Evolutionary conservation across 2,797 vertebrate genomes (phyloP), one percentile per base, ranked within the genome.

Genomic region (Heteromormyrus szaboi): DNA sequence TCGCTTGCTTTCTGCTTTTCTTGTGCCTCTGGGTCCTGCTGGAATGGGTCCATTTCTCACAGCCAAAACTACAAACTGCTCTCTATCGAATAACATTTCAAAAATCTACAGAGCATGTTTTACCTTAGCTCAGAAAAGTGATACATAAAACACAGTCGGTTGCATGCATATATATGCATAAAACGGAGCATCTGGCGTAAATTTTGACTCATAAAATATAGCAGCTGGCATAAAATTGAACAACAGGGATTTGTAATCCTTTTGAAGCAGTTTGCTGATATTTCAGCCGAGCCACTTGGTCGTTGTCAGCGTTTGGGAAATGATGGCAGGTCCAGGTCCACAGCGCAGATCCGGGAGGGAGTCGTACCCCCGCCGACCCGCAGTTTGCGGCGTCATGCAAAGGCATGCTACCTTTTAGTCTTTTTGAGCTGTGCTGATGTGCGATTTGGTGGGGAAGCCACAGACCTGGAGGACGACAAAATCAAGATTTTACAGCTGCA

Each of bases 41-140:
- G 81, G 46, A 84, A 84, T 12, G 79, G 8, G 44, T 44, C 79
- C 79, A 44, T 19, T 83, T 83, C 79, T 48, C 79, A 48, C 41
- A 81, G 76, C 37, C 41, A 44, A 48, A 44, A 33, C 79, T 48
- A 83, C 79, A 83, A 83, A 83, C 44, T 83, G 44, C 37, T 44
- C 79, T 83, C 37, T 48, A 83, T 83, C 44, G 41, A 83, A 83
- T 83, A 48, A 83, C 44, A 46, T 83, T 83, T 83, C 79, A 83
- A 22, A 44, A 48, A 83, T 83, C 3, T 83, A 83, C 79, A n/a
- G 41, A 72, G 65, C 29, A 33, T 72, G 65, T 72, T 72, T 72
- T 72, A 72, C 65, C 11, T 33, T 44, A 79, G 37, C 33, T 79
- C 6, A 41, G 72, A 79, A 79, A 44, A 41, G 72, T 79, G 41